These are phyloP conservation scores for Australoheros facetus DNA, from an alignment of 2,797 vertebrate species.

Conservation along the genomic window DNA sequence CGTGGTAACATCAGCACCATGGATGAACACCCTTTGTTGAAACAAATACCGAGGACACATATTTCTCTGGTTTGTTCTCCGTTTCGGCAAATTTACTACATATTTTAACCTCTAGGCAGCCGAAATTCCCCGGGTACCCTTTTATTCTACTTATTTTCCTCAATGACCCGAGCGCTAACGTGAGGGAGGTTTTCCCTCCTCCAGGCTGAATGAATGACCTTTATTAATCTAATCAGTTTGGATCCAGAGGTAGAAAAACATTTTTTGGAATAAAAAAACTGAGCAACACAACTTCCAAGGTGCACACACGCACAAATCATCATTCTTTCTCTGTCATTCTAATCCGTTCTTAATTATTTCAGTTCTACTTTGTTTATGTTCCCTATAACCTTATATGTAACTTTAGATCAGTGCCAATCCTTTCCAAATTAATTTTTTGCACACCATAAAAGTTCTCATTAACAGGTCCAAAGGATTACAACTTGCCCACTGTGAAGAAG, in stretches of 20 bases:
- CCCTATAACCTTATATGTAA: neutral
- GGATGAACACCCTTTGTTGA: constrained; percentile 73
- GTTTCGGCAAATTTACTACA: neutral
- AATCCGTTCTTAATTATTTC: too few species aligned
- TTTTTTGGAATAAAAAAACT: constrained; percentile 19
- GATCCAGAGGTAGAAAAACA: constrained; percentile 1
- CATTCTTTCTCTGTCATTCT: neutral
- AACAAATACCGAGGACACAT: constrained; percentile 58
- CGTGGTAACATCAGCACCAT: constrained; percentile 72
- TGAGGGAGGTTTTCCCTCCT: constrained; percentile 3
- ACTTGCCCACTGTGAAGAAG: neutral
- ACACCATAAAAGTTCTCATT: neutral
- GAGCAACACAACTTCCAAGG: neutral
- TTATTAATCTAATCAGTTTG: constrained; percentile 26
- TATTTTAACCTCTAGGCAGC: neutral
- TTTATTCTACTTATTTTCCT: neutral
- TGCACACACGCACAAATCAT: neutral
- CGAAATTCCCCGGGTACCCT: neutral
- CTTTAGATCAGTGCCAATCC: neutral
- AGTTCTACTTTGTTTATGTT: neutral
- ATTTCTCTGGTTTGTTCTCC: constrained; percentile 42
- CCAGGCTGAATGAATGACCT: constrained; percentile 17
- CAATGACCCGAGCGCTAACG: neutral
- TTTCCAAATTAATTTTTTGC: neutral
- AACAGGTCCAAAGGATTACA: neutral